These are phyloP conservation scores for Piezodorus guildinii DNA, from an alignment of 1,140 invertebrate species.

Conservation along the genomic window DNA sequence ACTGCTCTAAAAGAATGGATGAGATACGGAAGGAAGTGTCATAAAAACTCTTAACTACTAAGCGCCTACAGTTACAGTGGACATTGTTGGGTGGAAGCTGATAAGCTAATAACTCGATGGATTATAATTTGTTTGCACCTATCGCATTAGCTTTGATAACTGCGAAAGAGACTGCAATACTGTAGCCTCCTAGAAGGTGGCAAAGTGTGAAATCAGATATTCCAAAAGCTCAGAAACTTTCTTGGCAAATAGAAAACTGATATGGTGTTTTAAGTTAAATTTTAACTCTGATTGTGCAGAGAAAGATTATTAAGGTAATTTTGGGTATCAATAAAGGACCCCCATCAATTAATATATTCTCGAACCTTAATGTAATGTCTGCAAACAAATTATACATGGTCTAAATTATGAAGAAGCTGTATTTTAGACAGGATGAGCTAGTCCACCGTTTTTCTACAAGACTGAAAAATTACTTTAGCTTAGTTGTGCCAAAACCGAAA, in stretches of 20 bases:
- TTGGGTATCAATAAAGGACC: too few species aligned
- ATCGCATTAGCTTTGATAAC: conserved; percentile 73
- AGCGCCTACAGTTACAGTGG: conserved; percentile 52
- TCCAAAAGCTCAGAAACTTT: conserved; percentile 17
- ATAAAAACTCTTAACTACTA: conserved; percentile 62
- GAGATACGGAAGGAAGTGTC: conserved; percentile 63
- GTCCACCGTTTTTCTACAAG: too few species aligned
- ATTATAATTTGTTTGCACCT: conserved; percentile 87
- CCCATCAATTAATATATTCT: too few species aligned
- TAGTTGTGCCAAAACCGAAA: too few species aligned
- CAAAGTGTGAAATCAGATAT: conserved; percentile 35
- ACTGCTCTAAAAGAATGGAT: too few species aligned
- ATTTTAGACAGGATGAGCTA: too few species aligned
- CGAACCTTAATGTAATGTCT: too few species aligned
- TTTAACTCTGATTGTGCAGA: too few species aligned
- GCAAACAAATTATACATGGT: too few species aligned
- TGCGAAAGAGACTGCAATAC: conserved; percentile 74
- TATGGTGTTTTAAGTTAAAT: background rate
- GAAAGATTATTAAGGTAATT: too few species aligned
- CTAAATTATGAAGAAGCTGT: too few species aligned
- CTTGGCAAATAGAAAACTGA: background rate
- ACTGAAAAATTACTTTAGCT: too few species aligned
- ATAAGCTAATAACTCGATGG: conserved; percentile 74
- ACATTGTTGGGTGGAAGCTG: conserved; percentile 92
- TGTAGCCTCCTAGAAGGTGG: conserved; percentile 84